Evolutionary conservation across 2,888 invertebrate species (phyloP), one percentile per base, ranked within the genome.

Genomic region (Campoplex capitator): DNA sequence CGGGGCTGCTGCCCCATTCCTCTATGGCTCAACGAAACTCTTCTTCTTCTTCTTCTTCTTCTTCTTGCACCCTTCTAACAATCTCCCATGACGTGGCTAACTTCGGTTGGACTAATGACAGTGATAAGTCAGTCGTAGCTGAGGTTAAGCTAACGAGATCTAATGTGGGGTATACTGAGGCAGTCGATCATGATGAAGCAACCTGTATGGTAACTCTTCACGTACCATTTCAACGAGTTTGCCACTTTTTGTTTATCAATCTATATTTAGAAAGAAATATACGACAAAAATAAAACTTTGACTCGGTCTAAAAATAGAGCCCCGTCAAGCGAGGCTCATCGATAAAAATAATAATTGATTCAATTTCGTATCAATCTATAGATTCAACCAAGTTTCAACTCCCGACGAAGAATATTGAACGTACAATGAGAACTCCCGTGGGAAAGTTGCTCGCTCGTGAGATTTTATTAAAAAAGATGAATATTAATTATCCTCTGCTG

Each of bases 401-500:
- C 71, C 38, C 28, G 54, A 65, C 45, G 32, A 80, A 76, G 35
- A 65, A 67, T 54, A 58, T 75, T 35, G 75, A 68, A 42, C 48
- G 45, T 48, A 35, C 48, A 62, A 73, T 68, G 48, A n/a, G n/a
- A 74, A 81, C 77, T 73, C 83, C 80, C 80, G 35, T 56, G 79
- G 70, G 83, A 74, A 83, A 65, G 65, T 73, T 77, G 35, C 86
- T 76, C 79, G 48, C 35, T 11, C 62, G 68, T 54, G 48, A 74
- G 28, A 74, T 84, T 84, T 89, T 80, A 89, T 89, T 88, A 86
- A 87, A 89, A 87, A 84, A 83, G 88, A 91, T 92, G 91, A 90
- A 92, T 91, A 91, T 92, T 92, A 92, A 93, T 92, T 89, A 90
- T 89, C 89, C 88, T 79, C 86, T 13, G 67, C n/a, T 48, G 77